Base-by-base conservation (phyloP, 2,797 vertebrate genomes). In the Helarctos malayanus region DNA sequence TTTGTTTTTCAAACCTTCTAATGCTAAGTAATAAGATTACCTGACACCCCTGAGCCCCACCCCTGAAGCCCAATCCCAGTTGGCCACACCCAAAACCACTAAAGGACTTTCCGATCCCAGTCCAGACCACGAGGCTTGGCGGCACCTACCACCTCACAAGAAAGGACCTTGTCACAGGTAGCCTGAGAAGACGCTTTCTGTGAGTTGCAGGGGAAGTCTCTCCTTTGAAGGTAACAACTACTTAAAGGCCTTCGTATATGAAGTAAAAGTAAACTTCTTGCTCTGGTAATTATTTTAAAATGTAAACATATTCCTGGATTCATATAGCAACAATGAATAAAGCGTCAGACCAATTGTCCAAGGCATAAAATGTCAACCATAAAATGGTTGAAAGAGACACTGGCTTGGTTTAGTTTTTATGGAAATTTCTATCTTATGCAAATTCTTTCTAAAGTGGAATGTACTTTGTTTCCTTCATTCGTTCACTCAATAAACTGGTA, bases 11-110 rank as follows among this genome's bases (percentile, higher is more conserved):
- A 89, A 83, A 65, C 47, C 12, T 45, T 84, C 1, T 25, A 15
- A 79, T 56, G 82, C 65, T 96, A 89, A 96, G 35, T 88, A 81
- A 84, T 75, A 84, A 92, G 91, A 78, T 63, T 81, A 89, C 69
- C 63, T 93, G 88, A 80, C 79, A 82, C 91, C 41, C 61, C 57
- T 27, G 41, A 92, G 56, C 54, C 56, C 63, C 27, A 12, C 32
- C 29, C 38, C 78, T 85, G 41, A 16, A 65, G n/a, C 38, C 87
- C 82, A 76, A 38, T 19, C 38, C 41, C 92, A 59, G 73, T 14
- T 27, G 29, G 47, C 32, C 41, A 71, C 1, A 0, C 8, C 80
- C 57, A 52, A 73, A 84, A 54, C 35, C 92, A 71, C 65, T 13
- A 16, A 61, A 88, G 68, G 73, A 75, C 54, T 79, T n/a, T 45